Evolutionary conservation across 2,113 vertebrate species (phyloP), one percentile per base, ranked within the genome.

Genomic region (Engystomops pustulosus): DNA sequence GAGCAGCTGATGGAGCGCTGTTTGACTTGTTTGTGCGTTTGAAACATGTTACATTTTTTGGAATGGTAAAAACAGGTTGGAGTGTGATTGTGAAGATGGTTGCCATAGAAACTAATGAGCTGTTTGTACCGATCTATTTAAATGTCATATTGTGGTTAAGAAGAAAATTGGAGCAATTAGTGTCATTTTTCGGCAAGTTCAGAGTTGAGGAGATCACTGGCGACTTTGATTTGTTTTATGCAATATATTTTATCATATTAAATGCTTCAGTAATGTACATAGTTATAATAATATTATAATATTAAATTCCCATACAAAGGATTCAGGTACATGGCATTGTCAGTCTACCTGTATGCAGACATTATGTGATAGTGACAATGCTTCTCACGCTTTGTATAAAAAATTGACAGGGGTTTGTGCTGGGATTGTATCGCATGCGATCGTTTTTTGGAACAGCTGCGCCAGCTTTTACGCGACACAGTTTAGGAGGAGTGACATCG

Each of bases 61-160:
- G 70, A 74, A 30, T 74, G 70, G 9, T 27, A 9, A 49, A n/a
- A 74, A 74, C 44, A 74, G 70, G 70, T 74, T 74, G 38, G 69
- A 12, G 69, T 72, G 27, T 49, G 44, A 74, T 74, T 49, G 70
- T 47, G 25, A 27, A 30, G 41, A 49, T 74, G 23, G 70, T 74
- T 20, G 70, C 12, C 70, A 74, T 74, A 44, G 70, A 47, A 74
- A 74, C 44, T 74, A 74, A 74, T 74, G 47, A 49, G 70, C 41
- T 74, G 44, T 74, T 44, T 74, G 23, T 45, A 25, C 70, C 41
- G 49, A 74, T 47, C 45, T 74, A 74, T 74, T 23, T 18, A 30
- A 47, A 74, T 74, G 44, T 74, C 44, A 45, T 30, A 49, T 74
- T 74, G 44, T 74, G 44, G 70, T 47, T 74, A 3, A 30, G 41